Conservation (phyloP, 2,113 vertebrate genomes). For the Microcebus murinus region DNA sequence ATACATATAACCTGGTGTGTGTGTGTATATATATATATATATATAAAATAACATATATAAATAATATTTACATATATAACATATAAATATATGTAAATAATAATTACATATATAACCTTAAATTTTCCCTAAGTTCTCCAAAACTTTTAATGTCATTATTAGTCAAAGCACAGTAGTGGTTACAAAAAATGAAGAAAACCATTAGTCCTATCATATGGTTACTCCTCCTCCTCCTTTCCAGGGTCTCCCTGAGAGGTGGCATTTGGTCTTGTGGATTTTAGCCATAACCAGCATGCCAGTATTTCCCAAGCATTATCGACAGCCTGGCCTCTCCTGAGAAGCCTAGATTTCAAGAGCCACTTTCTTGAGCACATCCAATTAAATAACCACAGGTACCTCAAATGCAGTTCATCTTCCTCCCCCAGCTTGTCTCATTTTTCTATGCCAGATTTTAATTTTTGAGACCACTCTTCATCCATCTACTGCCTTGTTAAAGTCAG, state of each 20-base stretch:
- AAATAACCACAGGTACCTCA: neutral
- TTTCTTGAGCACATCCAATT: neutral
- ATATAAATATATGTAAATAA: neutral
- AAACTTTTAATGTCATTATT: neutral
- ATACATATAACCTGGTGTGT: no score
- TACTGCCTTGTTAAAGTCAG: neutral
- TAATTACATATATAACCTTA: neutral
- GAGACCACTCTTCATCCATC: neutral
- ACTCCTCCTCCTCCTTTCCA: neutral
- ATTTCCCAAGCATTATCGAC: neutral
- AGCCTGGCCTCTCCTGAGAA: neutral
- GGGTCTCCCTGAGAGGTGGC: neutral
- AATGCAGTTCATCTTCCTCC: neutral
- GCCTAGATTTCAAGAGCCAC: neutral
- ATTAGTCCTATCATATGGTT: neutral
- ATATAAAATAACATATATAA: neutral
- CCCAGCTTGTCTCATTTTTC: neutral
- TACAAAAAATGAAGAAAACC: neutral
- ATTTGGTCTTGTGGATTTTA: neutral
- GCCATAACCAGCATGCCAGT: no score
- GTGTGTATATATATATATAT: no score
- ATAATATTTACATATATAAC: neutral
- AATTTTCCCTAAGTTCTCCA: neutral
- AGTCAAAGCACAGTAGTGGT: neutral
- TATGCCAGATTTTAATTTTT: neutral